These are phyloP conservation scores for Drosophila histrio DNA, from an alignment of 2,888 invertebrate species.

Conservation along the genomic window DNA sequence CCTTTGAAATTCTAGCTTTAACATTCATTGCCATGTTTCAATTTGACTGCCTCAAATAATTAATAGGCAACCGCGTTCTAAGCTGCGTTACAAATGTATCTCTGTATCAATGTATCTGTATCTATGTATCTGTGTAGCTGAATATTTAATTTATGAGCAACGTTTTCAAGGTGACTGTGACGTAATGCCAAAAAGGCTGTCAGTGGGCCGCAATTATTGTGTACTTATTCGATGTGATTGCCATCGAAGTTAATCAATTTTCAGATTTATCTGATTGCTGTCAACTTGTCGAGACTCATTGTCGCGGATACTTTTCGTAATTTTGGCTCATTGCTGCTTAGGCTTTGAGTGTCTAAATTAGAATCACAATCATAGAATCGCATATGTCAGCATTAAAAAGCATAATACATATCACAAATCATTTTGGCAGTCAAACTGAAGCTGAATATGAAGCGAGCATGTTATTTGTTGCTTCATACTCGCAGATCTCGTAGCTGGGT, in stretches of 20 bases:
- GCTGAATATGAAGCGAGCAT: slow-evolving; percentile 26
- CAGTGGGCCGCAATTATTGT: slow-evolving; percentile 2
- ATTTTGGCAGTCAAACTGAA: slow-evolving; percentile 38
- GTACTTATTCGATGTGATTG: slow-evolving; percentile 17
- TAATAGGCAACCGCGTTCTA: slow-evolving; percentile 44
- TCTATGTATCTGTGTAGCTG: slow-evolving; percentile 23
- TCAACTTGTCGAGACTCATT: slow-evolving; percentile 33
- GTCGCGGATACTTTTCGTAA: slow-evolving; percentile 25
- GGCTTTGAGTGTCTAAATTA: slow-evolving; percentile 14
- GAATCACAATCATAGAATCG: slow-evolving; percentile 42
- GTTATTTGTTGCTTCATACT: slow-evolving; percentile 4
- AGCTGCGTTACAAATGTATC: slow-evolving; percentile 48
- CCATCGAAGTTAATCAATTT: slow-evolving; percentile 50
- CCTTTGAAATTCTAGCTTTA: slow-evolving; percentile 11
- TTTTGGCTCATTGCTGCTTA: slow-evolving; percentile 16
- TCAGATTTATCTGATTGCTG: slow-evolving; percentile 48
- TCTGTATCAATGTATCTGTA: slow-evolving; percentile 22
- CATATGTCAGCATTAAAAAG: slow-evolving; percentile 65
- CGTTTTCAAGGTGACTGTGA: slow-evolving; percentile 64
- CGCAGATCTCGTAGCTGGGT: not conserved
- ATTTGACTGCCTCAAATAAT: slow-evolving; percentile 53
- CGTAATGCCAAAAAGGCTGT: slow-evolving; percentile 28
- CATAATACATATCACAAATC: slow-evolving; percentile 46
- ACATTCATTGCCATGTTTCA: slow-evolving; percentile 50
- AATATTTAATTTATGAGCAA: slow-evolving; percentile 43